Conservation (phyloP, 1,140 invertebrate genomes). For the Hylaeus anthracinus region DNA sequence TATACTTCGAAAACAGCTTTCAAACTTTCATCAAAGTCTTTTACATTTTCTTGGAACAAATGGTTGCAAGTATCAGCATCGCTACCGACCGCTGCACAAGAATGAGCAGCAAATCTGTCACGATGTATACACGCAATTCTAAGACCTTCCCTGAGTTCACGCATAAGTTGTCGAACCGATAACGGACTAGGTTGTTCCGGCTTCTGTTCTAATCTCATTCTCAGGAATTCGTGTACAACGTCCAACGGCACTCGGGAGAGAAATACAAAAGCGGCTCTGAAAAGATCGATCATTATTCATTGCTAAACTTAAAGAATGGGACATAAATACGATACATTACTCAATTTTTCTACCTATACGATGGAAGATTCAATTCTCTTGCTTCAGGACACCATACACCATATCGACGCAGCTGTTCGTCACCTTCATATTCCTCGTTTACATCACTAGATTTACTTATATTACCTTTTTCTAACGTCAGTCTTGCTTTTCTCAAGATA, state of each 20-base stretch:
- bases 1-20: conserved; percentile 88
- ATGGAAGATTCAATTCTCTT: conserved; percentile 88
- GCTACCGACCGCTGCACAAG: conserved; percentile 84
- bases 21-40: conserved; percentile 90
- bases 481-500: conserved; percentile 85
- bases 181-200: conserved; percentile 91
- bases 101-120: conserved; percentile 87
- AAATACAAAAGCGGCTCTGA: conserved; percentile 89
- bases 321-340: neutral
- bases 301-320: neutral
- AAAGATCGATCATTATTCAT: conserved; percentile 5
- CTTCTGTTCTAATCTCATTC: conserved; percentile 90
- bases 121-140: conserved; percentile 89
- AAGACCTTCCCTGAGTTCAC: conserved; percentile 92
- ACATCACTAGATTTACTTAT: conserved; percentile 67
- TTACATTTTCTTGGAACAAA: conserved; percentile 83
- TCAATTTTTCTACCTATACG: conserved; percentile 82
- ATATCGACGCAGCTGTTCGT: conserved; percentile 83
- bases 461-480: conserved; percentile 84
- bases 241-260: conserved; percentile 91
- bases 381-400: conserved; percentile 91
- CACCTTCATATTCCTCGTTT: conserved; percentile 79
- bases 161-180: conserved; percentile 92
- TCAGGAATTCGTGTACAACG: conserved; percentile 93
- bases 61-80: conserved; percentile 75